phyloP scores from a whole-genome alignment of 2,113 vertebrate species.

The Lycaon pictus region DNA sequence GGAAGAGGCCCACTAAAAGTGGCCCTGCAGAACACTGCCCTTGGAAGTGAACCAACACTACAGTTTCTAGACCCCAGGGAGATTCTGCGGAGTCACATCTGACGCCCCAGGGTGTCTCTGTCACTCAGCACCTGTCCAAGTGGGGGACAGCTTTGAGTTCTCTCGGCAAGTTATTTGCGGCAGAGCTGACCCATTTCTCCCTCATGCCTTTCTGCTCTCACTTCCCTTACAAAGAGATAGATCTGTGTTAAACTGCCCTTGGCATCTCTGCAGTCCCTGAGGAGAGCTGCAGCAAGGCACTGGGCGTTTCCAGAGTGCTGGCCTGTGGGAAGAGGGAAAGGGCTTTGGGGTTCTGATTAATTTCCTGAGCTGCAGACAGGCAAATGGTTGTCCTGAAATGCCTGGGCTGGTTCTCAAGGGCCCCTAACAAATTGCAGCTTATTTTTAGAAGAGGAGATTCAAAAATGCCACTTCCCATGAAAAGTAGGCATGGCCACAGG shows the following conservation, averaged over 20 bases:
- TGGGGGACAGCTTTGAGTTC: not conserved
- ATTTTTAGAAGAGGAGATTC: slow-evolving; percentile 77
- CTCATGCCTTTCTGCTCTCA: not conserved
- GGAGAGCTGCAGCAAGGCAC: slow-evolving; percentile 40
- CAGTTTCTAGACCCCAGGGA: not conserved
- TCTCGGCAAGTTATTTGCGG: slow-evolving; percentile 45
- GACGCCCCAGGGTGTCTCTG: not conserved
- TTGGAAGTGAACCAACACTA: not conserved
- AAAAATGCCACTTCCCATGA: slow-evolving; percentile 62
- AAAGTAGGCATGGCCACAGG: slow-evolving; percentile 52
- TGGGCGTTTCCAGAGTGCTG: slow-evolving; percentile 57
- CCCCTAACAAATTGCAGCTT: slow-evolving; percentile 68
- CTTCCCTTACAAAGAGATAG: slow-evolving; percentile 40
- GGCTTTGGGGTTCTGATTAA: slow-evolving; percentile 75
- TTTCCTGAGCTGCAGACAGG: slow-evolving; percentile 68
- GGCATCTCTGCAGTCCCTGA: slow-evolving; percentile 34
- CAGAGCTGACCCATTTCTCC: slow-evolving; percentile 65
- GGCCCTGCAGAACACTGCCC: not conserved
- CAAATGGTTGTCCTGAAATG: slow-evolving; percentile 74
- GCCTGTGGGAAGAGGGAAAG: slow-evolving; percentile 67
- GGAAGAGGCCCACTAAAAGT: not conserved
- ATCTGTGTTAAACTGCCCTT: slow-evolving; percentile 63
- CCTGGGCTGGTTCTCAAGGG: slow-evolving; percentile 57
- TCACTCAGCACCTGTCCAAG: slow-evolving; percentile 12
- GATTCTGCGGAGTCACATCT: slow-evolving; percentile 22